Evolutionary conservation across 2,888 invertebrate species (phyloP), one percentile per base, ranked within the genome.

Genomic region (Laothoe populi): DNA sequence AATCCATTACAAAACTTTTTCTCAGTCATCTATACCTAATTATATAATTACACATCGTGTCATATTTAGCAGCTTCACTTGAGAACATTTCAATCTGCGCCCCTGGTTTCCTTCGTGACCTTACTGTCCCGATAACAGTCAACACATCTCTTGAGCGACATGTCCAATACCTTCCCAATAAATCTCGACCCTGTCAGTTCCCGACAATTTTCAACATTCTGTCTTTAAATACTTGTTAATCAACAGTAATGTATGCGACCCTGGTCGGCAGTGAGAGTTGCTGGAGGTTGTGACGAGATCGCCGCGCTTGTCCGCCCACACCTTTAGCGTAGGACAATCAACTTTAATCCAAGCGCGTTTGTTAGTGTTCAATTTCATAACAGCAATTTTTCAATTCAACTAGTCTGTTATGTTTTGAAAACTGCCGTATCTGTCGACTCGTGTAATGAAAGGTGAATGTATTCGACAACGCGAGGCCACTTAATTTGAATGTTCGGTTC

Each of bases 391-490:
- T 53, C 61, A 42, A 57, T 57, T 57, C 45, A 45, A 46, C 31
- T 10, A 46, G 10, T 4, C 53, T 8, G 53, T 53, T 42, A 42
- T 53, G 23, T 61, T 53, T 44, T 10, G 23, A 42, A 49, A 35
- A 53, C 13, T 53, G 53, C 53, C 11, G 63, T 64, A 46, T 57
- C 45, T 60, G 62, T 59, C 10, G 44, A 44, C 63, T 48, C 58
- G 67, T 68, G 61, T 62, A 35, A 70, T 67, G 69, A 69, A 74
- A 70, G 75, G 81, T 81, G 79, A 83, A 80, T 78, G 83, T 72
- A 70, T 79, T 71, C 57, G 66, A 66, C 62, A 67, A 69, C 71
- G 72, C 77, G 79, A 84, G 79, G 82, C 76, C 81, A 69, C 67
- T 80, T 75, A 64, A 75, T 78, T 79, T 76, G 72, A 77, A 76